Percentiles rank a stretch among this genome's conserved stretches.
These are phyloP conservation scores for Notarius lentiginosus DNA, from an alignment of 2,113 vertebrate species.

Conservation along the genomic window DNA sequence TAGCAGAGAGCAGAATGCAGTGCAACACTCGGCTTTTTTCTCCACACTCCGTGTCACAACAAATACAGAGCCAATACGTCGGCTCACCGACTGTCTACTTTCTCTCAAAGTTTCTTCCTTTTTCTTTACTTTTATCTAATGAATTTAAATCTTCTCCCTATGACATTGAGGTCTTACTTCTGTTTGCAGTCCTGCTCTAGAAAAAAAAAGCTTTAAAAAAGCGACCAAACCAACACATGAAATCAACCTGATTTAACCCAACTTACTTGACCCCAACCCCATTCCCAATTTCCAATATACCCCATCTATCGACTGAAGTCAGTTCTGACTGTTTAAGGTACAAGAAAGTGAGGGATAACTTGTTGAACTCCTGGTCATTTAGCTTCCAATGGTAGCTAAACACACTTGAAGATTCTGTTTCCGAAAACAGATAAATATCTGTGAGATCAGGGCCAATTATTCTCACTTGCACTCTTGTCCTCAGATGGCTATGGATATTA, in stretches of 20 bases:
- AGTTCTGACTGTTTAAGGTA: too few relatives aligned
- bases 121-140: neutral
- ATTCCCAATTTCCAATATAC: neutral
- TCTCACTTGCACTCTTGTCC: neutral
- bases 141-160: neutral
- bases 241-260: neutral
- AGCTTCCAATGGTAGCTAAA: neutral
- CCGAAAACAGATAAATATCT: neutral
- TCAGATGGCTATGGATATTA: neutral
- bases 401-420: neutral
- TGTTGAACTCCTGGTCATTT: neutral
- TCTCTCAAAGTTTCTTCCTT: neutral
- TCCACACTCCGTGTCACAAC: neutral
- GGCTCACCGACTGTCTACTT: neutral
- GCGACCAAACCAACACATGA: neutral
- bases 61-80: neutral
- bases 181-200: neutral
- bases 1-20: constrained; percentile 23
- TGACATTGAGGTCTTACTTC: neutral
- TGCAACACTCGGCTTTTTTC: neutral
- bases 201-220: neutral
- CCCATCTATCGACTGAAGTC: neutral
- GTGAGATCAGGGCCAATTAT: neutral
- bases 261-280: neutral
- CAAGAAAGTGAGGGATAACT: neutral